Conservation (phyloP, 2,113 vertebrate genomes). For the Solea senegalensis region DNA sequence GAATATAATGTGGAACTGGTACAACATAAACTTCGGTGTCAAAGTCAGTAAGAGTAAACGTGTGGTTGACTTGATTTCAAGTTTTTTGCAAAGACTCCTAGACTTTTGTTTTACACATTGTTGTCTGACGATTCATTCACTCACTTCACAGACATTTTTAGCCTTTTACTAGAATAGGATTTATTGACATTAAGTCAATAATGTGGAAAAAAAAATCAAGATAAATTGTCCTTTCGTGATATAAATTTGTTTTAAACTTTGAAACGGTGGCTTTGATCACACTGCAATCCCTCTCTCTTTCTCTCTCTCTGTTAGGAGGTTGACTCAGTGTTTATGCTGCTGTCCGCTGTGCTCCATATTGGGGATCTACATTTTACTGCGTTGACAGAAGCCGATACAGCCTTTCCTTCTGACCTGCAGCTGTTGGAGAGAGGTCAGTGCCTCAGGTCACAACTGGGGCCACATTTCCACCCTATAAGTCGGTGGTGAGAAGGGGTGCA, state of each 20-base stretch:
- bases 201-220: neutral
- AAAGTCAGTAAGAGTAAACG: neutral
- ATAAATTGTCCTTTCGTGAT: neutral
- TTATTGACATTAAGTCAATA: neutral
- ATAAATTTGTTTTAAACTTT: neutral
- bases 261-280: neutral
- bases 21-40: neutral
- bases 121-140: neutral
- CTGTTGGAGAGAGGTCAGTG: conserved; percentile 92
- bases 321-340: conserved; percentile 90
- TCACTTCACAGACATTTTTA: neutral
- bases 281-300: neutral
- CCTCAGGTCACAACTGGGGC: conserved; percentile 18
- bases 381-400: conserved; percentile 84
- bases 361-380: conserved; percentile 89
- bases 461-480: conserved; percentile 11
- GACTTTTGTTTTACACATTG: too few species aligned
- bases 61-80: neutral
- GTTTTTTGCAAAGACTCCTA: neutral
- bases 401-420: conserved; percentile 90
- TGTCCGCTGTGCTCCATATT: conserved; percentile 89
- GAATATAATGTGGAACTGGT: neutral
- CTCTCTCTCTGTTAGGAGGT: conserved; percentile 82
- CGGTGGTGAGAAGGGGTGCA: conserved; percentile 8
- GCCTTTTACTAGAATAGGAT: neutral